These are phyloP conservation scores for Strigamia crassipes DNA, from an alignment of 2,888 invertebrate species.

Conservation along the genomic window DNA sequence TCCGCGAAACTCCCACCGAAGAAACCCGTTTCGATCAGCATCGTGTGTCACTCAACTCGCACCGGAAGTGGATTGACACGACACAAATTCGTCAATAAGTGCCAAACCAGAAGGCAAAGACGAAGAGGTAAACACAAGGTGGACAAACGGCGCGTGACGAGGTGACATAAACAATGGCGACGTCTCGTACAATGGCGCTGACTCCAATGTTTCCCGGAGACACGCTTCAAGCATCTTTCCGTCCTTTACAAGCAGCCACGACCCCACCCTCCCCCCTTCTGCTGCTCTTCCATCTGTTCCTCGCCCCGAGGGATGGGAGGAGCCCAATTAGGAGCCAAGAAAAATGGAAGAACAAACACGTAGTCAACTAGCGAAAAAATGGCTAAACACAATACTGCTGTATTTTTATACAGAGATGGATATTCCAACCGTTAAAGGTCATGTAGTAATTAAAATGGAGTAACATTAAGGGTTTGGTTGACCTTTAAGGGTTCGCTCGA, in stretches of 20 bases:
- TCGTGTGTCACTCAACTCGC: neutral
- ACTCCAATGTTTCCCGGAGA: slow-evolving; percentile 27
- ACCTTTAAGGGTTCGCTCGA: too few relatives aligned
- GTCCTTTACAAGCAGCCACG: neutral
- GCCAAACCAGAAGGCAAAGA: neutral
- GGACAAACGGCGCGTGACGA: slow-evolving; percentile 15
- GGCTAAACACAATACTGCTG: neutral
- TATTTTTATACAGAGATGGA: too few relatives aligned
- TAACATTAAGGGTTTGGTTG: too few relatives aligned
- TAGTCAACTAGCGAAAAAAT: neutral
- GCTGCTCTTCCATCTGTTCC: slow-evolving; percentile 22
- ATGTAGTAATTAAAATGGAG: too few relatives aligned
- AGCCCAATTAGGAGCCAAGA: slow-evolving; percentile 37
- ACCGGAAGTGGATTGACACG: slow-evolving; percentile 10
- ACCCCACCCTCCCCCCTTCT: neutral
- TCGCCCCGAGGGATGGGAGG: slow-evolving; percentile 2
- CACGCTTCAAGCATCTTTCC: slow-evolving; percentile 32
- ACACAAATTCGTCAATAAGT: neutral
- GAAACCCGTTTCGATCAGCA: neutral
- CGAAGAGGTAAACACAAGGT: neutral
- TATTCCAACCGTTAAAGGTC: too few relatives aligned
- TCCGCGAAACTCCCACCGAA: neutral
- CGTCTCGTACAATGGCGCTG: slow-evolving; percentile 10
- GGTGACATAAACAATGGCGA: slow-evolving; percentile 25
- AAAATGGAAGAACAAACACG: slow-evolving; percentile 27